These are phyloP conservation scores for Tautogolabrus adspersus DNA, from an alignment of 2,113 vertebrate genomes.

Conservation along the genomic window DNA sequence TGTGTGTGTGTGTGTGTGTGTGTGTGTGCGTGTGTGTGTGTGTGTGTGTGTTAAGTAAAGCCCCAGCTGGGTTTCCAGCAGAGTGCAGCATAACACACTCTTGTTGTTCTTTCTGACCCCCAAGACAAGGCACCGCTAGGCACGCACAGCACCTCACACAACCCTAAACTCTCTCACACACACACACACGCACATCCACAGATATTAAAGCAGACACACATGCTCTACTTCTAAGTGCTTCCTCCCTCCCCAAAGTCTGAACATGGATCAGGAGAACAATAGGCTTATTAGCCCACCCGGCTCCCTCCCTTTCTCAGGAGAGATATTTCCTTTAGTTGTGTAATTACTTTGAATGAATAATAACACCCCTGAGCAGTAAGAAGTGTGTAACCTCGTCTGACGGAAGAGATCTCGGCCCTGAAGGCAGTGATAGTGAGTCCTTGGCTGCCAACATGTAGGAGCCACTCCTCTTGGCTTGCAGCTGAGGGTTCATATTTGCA, in stretches of 20 bases:
- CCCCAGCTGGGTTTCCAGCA: slow-evolving; percentile 85
- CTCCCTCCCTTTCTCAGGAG: slow-evolving; percentile 54
- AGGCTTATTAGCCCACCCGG: slow-evolving; percentile 42
- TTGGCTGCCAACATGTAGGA: slow-evolving; percentile 28
- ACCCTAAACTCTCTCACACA: too few species aligned
- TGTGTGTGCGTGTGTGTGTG: slow-evolving; percentile 16
- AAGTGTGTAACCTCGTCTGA: slow-evolving; percentile 39
- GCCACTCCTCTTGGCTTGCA: slow-evolving; percentile 30
- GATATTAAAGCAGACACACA: slow-evolving; percentile 2
- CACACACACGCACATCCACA: slow-evolving; percentile 31
- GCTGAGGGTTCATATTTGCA: neutral
- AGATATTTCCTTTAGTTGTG: slow-evolving; percentile 59
- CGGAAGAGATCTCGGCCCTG: slow-evolving; percentile 36
- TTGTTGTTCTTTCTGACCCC: slow-evolving; percentile 77
- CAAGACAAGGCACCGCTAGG: slow-evolving; percentile 50
- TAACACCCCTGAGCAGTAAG: slow-evolving; percentile 47
- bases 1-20: slow-evolving; percentile 22
- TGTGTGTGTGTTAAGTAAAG: slow-evolving; percentile 71
- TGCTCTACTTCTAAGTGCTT: slow-evolving; percentile 25
- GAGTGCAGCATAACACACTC: slow-evolving; percentile 80
- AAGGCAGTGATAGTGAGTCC: slow-evolving; percentile 28
- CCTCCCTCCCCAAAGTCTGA: slow-evolving; percentile 44
- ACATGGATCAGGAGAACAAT: slow-evolving; percentile 67
- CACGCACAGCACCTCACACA: slow-evolving; percentile 55
- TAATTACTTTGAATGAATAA: slow-evolving; percentile 60